Evolutionary conservation across 2,113 vertebrate species (phyloP).

Genomic region (Alosa alosa): DNA sequence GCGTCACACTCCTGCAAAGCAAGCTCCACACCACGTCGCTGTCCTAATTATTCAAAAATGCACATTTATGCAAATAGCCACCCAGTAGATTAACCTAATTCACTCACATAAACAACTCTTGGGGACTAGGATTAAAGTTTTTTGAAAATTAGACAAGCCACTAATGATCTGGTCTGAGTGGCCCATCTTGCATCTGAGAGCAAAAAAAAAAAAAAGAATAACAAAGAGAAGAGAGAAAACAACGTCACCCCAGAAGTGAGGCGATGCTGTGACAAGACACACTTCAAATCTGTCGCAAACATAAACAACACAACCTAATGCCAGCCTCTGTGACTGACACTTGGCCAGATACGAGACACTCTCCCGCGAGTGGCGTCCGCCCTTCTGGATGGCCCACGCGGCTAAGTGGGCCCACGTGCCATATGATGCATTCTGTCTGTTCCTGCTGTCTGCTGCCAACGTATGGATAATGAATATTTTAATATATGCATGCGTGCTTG

Average conservation of each 20-base stretch:
- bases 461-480: not conserved
- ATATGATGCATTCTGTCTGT: conserved; percentile 12
- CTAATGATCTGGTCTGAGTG: conserved; percentile 46
- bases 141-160: conserved; percentile 59
- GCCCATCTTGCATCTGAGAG: conserved; percentile 34
- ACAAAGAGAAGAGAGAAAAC: conserved; percentile 32
- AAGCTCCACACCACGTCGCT: conserved; percentile 40
- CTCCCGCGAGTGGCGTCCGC: not conserved
- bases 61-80: conserved; percentile 73
- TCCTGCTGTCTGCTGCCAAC: not conserved
- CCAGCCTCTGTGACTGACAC: not conserved
- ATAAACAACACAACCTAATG: conserved; percentile 49
- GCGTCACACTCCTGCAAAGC: conserved; percentile 44
- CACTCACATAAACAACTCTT: conserved; percentile 66
- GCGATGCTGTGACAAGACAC: conserved; percentile 55
- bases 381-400: not conserved
- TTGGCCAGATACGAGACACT: not conserved
- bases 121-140: conserved; percentile 67
- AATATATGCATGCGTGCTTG: conserved; percentile 11
- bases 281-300: conserved; percentile 51
- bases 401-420: conserved; percentile 16
- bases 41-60: conserved; percentile 76
- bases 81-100: conserved; percentile 77
- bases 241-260: conserved; percentile 60
- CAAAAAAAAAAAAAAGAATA: conserved; percentile 20